phyloP scores from a whole-genome alignment of 2,113 vertebrate species.

The Charadrius vociferus region DNA sequence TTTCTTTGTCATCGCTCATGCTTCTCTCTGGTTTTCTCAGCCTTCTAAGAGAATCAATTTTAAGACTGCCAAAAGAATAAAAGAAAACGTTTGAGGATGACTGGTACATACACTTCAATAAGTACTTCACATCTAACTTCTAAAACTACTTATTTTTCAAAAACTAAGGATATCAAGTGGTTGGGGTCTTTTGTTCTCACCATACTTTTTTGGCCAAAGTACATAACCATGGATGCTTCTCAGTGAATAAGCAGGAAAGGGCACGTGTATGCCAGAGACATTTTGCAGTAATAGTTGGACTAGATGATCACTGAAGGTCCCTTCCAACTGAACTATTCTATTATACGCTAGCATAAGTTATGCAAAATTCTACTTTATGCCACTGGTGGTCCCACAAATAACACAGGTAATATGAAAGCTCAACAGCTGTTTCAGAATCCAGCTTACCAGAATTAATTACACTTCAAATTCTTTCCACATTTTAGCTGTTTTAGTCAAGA shows the following conservation, averaged over 20 bases:
- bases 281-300: background rate
- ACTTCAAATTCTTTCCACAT: background rate
- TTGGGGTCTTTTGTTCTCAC: background rate
- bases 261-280: accelerated
- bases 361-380: background rate
- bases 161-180: background rate
- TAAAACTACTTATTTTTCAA: background rate
- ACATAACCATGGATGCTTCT: background rate
- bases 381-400: background rate
- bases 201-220: background rate
- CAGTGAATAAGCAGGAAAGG: background rate
- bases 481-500: background rate
- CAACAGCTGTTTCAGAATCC: background rate
- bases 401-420: background rate
- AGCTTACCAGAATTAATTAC: background rate
- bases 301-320: background rate
- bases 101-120: background rate
- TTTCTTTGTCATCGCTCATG: conserved; percentile 74
- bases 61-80: conserved; percentile 63
- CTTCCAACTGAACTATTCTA: background rate
- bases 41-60: conserved; percentile 62
- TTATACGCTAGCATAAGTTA: background rate
- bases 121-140: background rate
- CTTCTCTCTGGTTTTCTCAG: conserved; percentile 71
- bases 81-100: background rate